Evolutionary conservation across 2,888 invertebrate species (phyloP), one percentile per base, ranked within the genome.

Genomic region (Monopis laevigella): DNA sequence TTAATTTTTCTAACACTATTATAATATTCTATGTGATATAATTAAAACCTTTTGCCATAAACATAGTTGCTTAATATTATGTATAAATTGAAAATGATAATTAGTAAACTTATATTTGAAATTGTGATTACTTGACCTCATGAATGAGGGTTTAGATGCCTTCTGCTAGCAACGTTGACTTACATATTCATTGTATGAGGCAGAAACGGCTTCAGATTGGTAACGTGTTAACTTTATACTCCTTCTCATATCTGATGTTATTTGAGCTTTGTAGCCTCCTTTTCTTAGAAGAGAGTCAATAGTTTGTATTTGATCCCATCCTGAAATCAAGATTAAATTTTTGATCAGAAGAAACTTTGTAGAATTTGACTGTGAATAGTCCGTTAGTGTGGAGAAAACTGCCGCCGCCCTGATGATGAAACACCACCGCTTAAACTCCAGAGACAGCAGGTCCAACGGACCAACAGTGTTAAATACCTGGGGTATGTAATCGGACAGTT

Each of bases 271-370:
- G 81, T 89, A 98, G 36, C 99, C 99, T 50, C 98, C 98, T 81
- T 99, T 99, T 52, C 97, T 88, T 48, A 99, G 85, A 47, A 99
- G 82, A 28, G 98, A 96, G 80, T 99, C 98, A 61, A 99, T 96
- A 16, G 99, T 99, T 81, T 98, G 97, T 51, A 93, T 87, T 80
- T 96, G 95, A 86, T 98, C 94, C 99, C 99, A 99, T 56, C 98
- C 98, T 98, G 74, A 14, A 80, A 65, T 45, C 41, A 40, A 24
- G 36, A 24, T 5, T 10, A 21, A 21, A 21, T 28, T 27, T 6
- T 3, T 27, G 11, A 11, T 6, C 6, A n/a, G n/a, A n/a, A n/a
- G n/a, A n/a, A n/a, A n/a, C n/a, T n/a, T n/a, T n/a, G n/a, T n/a
- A n/a, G n/a, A n/a, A n/a, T n/a, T n/a, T n/a, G n/a, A n/a, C n/a